phyloP scores from a whole-genome alignment of 1,140 invertebrate species.

The Cherax quadricarinatus region DNA sequence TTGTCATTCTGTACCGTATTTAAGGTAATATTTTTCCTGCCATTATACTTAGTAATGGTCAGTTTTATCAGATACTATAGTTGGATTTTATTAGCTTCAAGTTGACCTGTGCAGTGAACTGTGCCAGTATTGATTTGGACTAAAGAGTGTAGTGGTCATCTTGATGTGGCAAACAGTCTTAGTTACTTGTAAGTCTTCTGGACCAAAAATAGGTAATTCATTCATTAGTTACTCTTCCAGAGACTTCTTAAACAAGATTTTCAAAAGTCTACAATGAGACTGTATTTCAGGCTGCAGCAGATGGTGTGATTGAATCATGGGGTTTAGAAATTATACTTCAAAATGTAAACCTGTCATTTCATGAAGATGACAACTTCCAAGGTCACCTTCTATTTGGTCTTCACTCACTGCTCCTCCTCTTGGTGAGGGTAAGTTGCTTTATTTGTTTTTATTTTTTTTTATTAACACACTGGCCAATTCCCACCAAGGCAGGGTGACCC shows the following conservation, averaged over 20 bases:
- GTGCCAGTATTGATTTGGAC: too few species aligned
- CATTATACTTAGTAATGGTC: too few species aligned
- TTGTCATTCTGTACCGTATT: too few species aligned
- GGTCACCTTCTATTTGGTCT: conserved; percentile 56
- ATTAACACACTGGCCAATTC: too few species aligned
- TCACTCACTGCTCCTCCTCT: conserved; percentile 46
- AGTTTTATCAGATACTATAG: too few species aligned
- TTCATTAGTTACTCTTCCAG: background rate
- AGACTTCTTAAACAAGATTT: background rate
- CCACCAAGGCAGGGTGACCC: too few species aligned
- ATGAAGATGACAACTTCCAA: conserved; percentile 59
- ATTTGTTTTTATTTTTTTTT: background rate
- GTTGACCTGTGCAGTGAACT: too few species aligned
- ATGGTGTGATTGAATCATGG: conserved; percentile 59
- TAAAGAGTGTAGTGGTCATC: too few species aligned
- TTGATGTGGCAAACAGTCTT: too few species aligned
- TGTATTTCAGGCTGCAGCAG: conserved; percentile 55
- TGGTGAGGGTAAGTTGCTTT: conserved; percentile 45
- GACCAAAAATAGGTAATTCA: background rate
- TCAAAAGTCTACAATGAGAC: background rate
- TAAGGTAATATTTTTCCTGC: too few species aligned
- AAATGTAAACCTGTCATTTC: conserved; percentile 41
- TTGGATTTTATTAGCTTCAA: too few species aligned
- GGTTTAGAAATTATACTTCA: conserved; percentile 55
- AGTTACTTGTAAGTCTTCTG: background rate